phyloP scores from a whole-genome alignment of 2,888 invertebrate genomes.

The Ochropleura plecta region DNA sequence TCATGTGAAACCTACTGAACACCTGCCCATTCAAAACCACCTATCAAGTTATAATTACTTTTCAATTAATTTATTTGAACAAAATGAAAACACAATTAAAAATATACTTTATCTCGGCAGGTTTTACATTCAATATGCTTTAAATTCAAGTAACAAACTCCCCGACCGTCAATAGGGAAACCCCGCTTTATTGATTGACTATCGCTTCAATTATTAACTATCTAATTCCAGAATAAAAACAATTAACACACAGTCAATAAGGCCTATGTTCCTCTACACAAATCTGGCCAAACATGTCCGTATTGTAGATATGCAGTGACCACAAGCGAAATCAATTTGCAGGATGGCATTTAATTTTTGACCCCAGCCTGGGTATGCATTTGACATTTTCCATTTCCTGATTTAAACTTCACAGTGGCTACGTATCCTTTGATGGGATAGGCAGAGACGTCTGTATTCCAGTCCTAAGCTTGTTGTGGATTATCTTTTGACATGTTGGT shows the following conservation, averaged over 20 bases:
- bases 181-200: neutral
- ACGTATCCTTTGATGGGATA: constrained; percentile 52
- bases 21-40: neutral
- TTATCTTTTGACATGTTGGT: neutral
- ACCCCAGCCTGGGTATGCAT: constrained; percentile 68
- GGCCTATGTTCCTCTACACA: constrained; percentile 19
- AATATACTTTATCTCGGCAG: neutral
- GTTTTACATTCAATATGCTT: neutral
- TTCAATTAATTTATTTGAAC: neutral
- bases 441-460: constrained; percentile 16
- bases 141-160: neutral
- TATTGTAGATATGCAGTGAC: constrained; percentile 54
- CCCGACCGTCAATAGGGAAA: neutral
- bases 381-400: constrained; percentile 87
- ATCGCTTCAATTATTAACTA: too few species aligned
- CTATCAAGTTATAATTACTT: neutral
- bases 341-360: constrained; percentile 66
- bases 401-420: constrained; percentile 69
- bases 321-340: constrained; percentile 65
- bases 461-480: constrained; percentile 20
- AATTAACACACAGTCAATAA: neutral
- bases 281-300: constrained; percentile 21
- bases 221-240: neutral
- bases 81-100: neutral
- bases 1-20: neutral